A percentile compares a stretch with the other conserved stretches of the same genome.
These are phyloP conservation scores for Anguilla japonica DNA, from an alignment of 2,113 vertebrate species.

Conservation along the genomic window DNA sequence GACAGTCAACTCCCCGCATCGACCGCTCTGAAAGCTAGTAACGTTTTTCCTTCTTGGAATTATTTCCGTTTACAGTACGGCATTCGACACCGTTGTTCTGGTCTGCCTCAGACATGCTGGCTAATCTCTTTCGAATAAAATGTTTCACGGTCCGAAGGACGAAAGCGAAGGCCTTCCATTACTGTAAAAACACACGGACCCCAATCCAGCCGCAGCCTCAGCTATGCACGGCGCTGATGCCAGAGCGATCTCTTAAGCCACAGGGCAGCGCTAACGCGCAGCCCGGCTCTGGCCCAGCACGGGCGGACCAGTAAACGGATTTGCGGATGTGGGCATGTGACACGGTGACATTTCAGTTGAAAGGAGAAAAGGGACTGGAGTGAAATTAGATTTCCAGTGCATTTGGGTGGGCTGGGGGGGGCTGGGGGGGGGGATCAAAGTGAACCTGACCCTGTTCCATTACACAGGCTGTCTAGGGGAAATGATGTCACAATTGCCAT, in stretches of 20 bases:
- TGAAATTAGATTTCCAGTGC: conserved; percentile 1
- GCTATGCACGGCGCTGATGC: conserved; percentile 31
- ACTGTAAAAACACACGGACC: neutral
- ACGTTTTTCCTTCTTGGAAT: no score
- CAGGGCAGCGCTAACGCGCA: conserved; percentile 56
- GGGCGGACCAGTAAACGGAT: neutral
- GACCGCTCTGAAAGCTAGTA: neutral
- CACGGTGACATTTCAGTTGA: neutral
- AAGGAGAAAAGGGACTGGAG: neutral
- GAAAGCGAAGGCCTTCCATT: conserved; percentile 8
- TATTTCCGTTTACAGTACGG: neutral
- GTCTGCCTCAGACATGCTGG: neutral
- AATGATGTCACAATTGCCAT: neutral
- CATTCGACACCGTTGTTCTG: neutral
- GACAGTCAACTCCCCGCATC: conserved; percentile 47
- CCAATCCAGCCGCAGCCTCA: conserved; percentile 9
- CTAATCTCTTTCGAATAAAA: neutral
- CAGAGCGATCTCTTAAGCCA: conserved; percentile 55
- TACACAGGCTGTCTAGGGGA: neutral
- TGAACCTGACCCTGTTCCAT: neutral
- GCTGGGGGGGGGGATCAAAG: neutral
- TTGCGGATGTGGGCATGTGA: neutral
- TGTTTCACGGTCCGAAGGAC: neutral
- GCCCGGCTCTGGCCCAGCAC: conserved; percentile 61
- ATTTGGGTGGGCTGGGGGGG: neutral